These are phyloP conservation scores for Nerophis lumbriciformis DNA, from an alignment of 2,113 vertebrate species.

Conservation along the genomic window DNA sequence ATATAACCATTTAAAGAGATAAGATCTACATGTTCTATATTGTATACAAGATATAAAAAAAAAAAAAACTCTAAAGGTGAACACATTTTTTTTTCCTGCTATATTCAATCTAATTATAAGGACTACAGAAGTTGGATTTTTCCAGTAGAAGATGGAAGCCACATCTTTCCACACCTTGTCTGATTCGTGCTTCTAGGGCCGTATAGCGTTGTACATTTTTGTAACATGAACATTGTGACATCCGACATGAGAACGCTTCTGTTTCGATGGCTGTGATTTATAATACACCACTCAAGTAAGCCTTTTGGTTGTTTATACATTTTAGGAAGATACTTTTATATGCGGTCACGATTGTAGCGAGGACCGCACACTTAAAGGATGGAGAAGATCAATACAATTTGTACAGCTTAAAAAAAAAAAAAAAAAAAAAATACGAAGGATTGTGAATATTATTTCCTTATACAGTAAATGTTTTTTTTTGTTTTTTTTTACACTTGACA, in stretches of 20 bases:
- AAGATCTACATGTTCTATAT: slow-evolving; percentile 61
- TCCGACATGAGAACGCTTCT: slow-evolving; percentile 33
- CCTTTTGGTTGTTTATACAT: slow-evolving; percentile 61
- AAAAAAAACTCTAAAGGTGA: slow-evolving; percentile 17
- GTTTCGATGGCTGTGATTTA: slow-evolving; percentile 59
- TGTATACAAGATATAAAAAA: slow-evolving; percentile 46
- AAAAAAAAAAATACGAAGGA: slow-evolving; percentile 41
- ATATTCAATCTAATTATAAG: slow-evolving; percentile 8
- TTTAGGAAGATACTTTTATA: slow-evolving; percentile 55
- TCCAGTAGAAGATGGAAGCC: slow-evolving; percentile 22
- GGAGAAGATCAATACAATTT: slow-evolving; percentile 30
- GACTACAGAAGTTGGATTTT: slow-evolving; percentile 15
- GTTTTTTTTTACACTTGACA: slow-evolving; percentile 14
- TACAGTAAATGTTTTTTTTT: slow-evolving; percentile 7
- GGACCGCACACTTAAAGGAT: slow-evolving; percentile 41
- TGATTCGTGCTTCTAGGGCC: slow-evolving; percentile 63
- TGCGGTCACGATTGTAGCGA: slow-evolving; percentile 60
- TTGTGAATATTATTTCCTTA: slow-evolving; percentile 37
- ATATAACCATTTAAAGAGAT: slow-evolving; percentile 61
- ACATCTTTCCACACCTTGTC: slow-evolving; percentile 57
- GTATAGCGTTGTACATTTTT: slow-evolving; percentile 59
- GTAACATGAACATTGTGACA: slow-evolving; percentile 54
- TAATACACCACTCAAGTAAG: slow-evolving; percentile 47
- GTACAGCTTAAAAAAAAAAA: slow-evolving; percentile 12
- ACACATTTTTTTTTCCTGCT: slow-evolving; percentile 26